phyloP scores from a whole-genome alignment of 2,113 vertebrate species.

The Alligator sinensis region DNA sequence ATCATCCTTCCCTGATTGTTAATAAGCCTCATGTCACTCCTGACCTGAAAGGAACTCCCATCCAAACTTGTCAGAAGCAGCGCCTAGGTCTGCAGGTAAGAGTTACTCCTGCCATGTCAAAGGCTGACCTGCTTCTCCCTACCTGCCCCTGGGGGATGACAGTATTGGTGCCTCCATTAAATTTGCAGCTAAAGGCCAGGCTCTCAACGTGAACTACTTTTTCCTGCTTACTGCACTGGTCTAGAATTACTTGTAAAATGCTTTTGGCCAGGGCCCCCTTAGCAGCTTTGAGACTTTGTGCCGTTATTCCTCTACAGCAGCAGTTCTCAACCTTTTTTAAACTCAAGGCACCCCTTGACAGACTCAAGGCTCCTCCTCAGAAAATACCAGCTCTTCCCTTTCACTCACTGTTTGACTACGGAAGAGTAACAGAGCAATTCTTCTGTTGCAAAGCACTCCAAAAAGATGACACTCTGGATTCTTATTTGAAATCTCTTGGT shows the following conservation, averaged over 20 bases:
- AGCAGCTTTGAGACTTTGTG: background rate
- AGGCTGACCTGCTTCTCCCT: background rate
- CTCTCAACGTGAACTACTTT: background rate
- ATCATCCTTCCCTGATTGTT: background rate
- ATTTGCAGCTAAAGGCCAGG: background rate
- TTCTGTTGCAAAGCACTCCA: background rate
- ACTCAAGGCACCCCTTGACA: too few species aligned
- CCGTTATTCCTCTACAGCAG: background rate
- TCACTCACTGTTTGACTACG: too few species aligned
- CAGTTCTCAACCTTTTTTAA: too few species aligned
- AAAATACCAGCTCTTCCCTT: too few species aligned
- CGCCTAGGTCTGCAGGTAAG: background rate
- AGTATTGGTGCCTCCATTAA: background rate
- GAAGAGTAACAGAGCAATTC: background rate
- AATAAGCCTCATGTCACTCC: background rate
- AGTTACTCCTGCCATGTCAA: slow-evolving; percentile 11
- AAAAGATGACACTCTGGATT: background rate
- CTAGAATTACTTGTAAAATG: background rate
- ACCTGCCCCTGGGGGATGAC: background rate
- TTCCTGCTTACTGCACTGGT: background rate
- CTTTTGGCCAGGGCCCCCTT: background rate
- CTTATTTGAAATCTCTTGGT: too few species aligned
- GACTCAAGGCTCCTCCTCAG: too few species aligned
- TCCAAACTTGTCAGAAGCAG: background rate
- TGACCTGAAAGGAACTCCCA: background rate